Conservation (phyloP, 2,888 invertebrate species). For the Ophioninae sp. region DNA sequence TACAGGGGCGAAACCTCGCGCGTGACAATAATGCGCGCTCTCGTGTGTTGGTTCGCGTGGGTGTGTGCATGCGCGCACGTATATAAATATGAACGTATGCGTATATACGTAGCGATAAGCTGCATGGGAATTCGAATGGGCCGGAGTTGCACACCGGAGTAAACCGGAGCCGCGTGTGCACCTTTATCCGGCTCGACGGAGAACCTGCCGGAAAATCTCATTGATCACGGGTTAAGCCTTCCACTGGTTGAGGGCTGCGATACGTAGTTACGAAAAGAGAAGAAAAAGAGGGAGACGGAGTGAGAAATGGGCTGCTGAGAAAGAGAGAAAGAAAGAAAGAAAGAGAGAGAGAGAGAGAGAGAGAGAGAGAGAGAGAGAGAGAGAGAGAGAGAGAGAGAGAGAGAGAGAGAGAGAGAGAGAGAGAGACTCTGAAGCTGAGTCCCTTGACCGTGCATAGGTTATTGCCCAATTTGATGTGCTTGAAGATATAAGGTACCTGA, state of each 20-base stretch:
- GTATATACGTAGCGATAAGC: neutral
- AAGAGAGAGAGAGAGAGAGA: conserved; percentile 25
- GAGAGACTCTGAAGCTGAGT: too few species aligned
- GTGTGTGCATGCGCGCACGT: too few species aligned
- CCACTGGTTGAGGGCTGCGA: conserved; percentile 41
- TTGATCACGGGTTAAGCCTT: conserved; percentile 62
- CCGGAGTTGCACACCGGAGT: neutral
- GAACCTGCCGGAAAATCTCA: conserved; percentile 71
- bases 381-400: conserved; percentile 26
- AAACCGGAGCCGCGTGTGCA: conserved; percentile 22
- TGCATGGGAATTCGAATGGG: conserved; percentile 8
- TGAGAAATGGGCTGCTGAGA: neutral
- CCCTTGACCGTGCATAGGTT: too few species aligned
- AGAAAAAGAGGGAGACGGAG: conserved; percentile 8
- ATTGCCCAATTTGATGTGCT: too few species aligned
- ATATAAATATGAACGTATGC: neutral
- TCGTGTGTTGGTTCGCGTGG: too few species aligned
- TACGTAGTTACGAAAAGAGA: neutral
- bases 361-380: conserved; percentile 18
- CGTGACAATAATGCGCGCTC: conserved; percentile 3
- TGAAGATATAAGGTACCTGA: too few species aligned
- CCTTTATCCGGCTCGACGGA: conserved; percentile 46
- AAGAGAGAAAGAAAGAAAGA: conserved; percentile 37
- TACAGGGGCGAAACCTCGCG: conserved; percentile 33
- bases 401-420: conserved; percentile 15